phyloP scores from a whole-genome alignment of 2,888 invertebrate genomes.

The Pseudeuparius sepicola region DNA sequence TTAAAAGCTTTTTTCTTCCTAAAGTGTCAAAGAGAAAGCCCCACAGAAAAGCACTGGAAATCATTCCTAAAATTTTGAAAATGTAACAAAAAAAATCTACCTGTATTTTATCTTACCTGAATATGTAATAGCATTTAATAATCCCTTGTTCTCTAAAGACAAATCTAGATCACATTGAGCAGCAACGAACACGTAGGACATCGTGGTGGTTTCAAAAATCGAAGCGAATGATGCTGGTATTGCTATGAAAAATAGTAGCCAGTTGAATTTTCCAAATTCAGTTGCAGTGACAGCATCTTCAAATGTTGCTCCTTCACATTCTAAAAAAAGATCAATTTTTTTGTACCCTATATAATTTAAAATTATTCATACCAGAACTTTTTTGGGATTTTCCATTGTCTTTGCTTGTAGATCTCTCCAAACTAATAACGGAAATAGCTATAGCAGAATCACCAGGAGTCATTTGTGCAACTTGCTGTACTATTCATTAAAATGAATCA shows the following conservation, averaged over 20 bases:
- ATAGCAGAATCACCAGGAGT: too few species aligned
- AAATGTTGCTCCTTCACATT: constrained; percentile 45
- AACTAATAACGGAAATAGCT: too few species aligned
- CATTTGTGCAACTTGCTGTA: too few species aligned
- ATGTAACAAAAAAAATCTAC: constrained; percentile 3
- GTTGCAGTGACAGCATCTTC: constrained; percentile 59
- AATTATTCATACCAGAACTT: too few species aligned
- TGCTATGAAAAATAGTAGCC: constrained; percentile 44
- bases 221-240: constrained; percentile 55
- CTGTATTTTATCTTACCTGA: constrained; percentile 44
- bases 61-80: constrained; percentile 66
- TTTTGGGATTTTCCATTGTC: too few species aligned
- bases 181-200: constrained; percentile 61
- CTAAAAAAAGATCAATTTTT: too few species aligned
- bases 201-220: constrained; percentile 59
- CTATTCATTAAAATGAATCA: too few species aligned
- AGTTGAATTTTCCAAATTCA: constrained; percentile 62
- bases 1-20: constrained; percentile 56
- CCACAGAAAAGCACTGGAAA: constrained; percentile 64
- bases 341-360: too few species aligned
- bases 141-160: constrained; percentile 58
- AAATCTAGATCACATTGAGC: constrained; percentile 65
- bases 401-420: too few species aligned
- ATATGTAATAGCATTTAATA: constrained; percentile 59
- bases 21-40: constrained; percentile 67